Conservation (phyloP, 2,113 vertebrate species). For the Seriola dumerili region DNA sequence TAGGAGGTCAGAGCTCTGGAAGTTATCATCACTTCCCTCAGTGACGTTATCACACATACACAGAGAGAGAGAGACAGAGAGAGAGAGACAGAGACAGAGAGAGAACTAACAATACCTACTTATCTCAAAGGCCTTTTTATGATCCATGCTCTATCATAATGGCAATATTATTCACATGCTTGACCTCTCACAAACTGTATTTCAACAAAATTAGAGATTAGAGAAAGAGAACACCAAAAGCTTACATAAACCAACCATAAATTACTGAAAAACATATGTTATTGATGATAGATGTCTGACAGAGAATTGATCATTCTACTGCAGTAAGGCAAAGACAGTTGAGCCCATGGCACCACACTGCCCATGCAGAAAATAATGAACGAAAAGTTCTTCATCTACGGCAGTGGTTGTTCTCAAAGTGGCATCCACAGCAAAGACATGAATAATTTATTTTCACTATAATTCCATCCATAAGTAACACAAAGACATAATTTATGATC, state of each 20-base stretch:
- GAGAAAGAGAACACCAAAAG: background rate
- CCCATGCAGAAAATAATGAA: too few relatives aligned
- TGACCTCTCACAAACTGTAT: background rate
- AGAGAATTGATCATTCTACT: background rate
- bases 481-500: too few relatives aligned
- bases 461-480: too few relatives aligned
- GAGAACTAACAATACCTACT: slow-evolving; percentile 1
- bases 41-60: slow-evolving; percentile 15
- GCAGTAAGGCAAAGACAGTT: background rate
- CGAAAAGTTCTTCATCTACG: background rate
- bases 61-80: slow-evolving; percentile 9
- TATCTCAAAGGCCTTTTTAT: slow-evolving; percentile 15
- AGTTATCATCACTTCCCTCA: slow-evolving; percentile 29
- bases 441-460: too few relatives aligned
- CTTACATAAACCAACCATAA: background rate
- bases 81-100: background rate
- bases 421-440: too few relatives aligned
- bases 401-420: too few relatives aligned
- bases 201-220: background rate
- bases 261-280: background rate
- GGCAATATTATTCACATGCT: slow-evolving; percentile 11
- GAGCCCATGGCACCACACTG: background rate
- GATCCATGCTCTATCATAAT: slow-evolving; percentile 2
- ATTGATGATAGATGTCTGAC: background rate
- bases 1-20: slow-evolving; percentile 49